Conservation (phyloP, 2,888 invertebrate species). For the Keiferia lycopersicella region DNA sequence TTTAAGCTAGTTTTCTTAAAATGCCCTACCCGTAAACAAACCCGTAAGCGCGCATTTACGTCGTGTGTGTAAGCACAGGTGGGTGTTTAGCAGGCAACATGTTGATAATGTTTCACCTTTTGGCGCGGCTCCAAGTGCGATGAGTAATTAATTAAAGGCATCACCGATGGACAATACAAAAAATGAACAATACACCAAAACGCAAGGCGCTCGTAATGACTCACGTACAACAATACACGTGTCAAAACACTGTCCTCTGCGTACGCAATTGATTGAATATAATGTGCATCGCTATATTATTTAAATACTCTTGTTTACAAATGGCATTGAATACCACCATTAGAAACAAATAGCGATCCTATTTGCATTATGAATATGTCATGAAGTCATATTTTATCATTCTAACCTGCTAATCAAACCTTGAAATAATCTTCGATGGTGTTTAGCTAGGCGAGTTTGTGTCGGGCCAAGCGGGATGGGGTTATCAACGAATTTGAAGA, state of each 20-base stretch:
- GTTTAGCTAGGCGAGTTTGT: constrained; percentile 10
- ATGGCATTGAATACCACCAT: constrained; percentile 27
- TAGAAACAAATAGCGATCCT: constrained; percentile 11
- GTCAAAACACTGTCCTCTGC: constrained; percentile 69
- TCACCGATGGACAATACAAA: constrained; percentile 72
- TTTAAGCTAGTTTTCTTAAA: too few species aligned
- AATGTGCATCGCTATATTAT: constrained; percentile 33
- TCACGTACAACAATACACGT: constrained; percentile 78
- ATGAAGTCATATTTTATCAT: constrained; percentile 6
- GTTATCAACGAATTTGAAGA: constrained; percentile 9
- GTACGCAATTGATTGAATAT: constrained; percentile 55
- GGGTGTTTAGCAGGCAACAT: too few species aligned
- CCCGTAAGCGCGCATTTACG: too few species aligned
- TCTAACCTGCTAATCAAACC: background rate
- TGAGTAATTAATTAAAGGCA: constrained; percentile 52
- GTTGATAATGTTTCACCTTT: constrained; percentile 46
- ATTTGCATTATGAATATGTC: constrained; percentile 26
- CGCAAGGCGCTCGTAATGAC: constrained; percentile 65
- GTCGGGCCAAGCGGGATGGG: constrained; percentile 25
- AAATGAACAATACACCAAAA: constrained; percentile 71
- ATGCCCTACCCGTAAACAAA: too few species aligned
- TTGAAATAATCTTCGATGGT: background rate
- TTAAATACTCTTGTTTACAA: constrained; percentile 25
- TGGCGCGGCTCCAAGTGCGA: constrained; percentile 65
- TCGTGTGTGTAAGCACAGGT: too few species aligned